Conservation (phyloP, 2,797 vertebrate species). For the Merluccius polli region DNA sequence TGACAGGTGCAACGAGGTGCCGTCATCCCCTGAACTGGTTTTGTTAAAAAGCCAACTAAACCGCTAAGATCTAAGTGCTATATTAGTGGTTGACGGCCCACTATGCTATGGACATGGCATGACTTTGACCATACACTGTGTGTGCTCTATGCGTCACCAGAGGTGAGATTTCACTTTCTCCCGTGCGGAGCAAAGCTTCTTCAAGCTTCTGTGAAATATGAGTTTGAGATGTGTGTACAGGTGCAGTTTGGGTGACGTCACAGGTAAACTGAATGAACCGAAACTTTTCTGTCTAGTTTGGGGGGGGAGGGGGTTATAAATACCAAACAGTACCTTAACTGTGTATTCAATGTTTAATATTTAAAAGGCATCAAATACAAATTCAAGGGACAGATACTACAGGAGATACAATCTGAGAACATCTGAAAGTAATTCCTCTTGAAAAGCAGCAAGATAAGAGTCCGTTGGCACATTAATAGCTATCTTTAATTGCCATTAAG, state of each 20-base stretch:
- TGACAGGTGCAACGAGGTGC: conserved; percentile 67
- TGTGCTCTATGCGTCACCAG: background rate
- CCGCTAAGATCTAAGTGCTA: background rate
- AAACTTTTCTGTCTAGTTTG: background rate
- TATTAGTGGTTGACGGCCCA: background rate
- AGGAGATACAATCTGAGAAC: background rate
- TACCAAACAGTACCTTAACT: background rate
- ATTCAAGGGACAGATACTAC: background rate
- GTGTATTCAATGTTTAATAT: background rate
- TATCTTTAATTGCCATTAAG: too few species aligned
- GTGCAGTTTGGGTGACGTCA: background rate
- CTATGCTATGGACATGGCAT: background rate
- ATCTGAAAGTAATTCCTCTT: background rate
- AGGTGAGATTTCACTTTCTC: background rate
- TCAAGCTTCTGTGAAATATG: background rate
- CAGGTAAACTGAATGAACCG: background rate
- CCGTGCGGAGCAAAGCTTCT: background rate
- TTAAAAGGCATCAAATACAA: background rate
- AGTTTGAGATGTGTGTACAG: background rate
- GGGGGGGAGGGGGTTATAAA: background rate
- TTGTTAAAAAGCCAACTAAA: background rate
- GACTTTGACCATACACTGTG: background rate
- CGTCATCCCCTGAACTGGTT: background rate
- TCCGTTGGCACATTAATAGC: too few species aligned
- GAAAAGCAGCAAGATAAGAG: background rate